Conservation (phyloP, 2,888 invertebrate genomes). For the Shargacucullia verbasci region DNA sequence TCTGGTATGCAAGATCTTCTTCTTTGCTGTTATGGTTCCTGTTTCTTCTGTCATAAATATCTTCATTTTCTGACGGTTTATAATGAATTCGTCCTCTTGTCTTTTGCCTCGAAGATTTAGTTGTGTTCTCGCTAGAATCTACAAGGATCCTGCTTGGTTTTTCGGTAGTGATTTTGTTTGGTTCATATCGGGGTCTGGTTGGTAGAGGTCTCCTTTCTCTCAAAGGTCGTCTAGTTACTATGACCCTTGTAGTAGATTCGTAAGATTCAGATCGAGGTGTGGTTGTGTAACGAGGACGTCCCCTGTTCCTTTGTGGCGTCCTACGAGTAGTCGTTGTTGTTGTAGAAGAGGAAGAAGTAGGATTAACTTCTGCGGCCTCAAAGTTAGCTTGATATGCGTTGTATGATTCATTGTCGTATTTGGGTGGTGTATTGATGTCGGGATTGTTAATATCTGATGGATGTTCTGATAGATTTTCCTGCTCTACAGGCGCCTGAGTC, state of each 20-base stretch:
- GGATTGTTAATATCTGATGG: conserved; percentile 62
- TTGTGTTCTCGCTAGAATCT: conserved; percentile 74
- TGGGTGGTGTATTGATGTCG: conserved; percentile 63
- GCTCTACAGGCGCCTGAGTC: conserved; percentile 59
- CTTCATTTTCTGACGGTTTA: conserved; percentile 80
- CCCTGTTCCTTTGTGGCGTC: conserved; percentile 73
- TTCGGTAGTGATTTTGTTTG: conserved; percentile 81
- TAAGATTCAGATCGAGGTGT: conserved; percentile 78
- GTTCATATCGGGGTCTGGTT: conserved; percentile 75
- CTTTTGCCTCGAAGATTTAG: conserved; percentile 76
- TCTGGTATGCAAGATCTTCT: conserved; percentile 89
- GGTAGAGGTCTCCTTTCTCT: conserved; percentile 87
- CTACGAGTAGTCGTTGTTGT: conserved; percentile 79
- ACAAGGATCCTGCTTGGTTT: conserved; percentile 68
- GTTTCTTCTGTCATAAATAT: conserved; percentile 69
- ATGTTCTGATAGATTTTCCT: conserved; percentile 64
- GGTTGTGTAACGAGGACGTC: conserved; percentile 81
- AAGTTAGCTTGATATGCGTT: conserved; percentile 68
- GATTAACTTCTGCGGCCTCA: conserved; percentile 63
- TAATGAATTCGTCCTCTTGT: conserved; percentile 88
- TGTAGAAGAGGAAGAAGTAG: conserved; percentile 68
- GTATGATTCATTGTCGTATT: conserved; percentile 60
- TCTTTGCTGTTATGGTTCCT: conserved; percentile 70
- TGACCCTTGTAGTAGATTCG: conserved; percentile 77
- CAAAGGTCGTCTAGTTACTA: conserved; percentile 83